Conservation (phyloP, 2,113 vertebrate species). For the Xenopus laevis region DNA sequence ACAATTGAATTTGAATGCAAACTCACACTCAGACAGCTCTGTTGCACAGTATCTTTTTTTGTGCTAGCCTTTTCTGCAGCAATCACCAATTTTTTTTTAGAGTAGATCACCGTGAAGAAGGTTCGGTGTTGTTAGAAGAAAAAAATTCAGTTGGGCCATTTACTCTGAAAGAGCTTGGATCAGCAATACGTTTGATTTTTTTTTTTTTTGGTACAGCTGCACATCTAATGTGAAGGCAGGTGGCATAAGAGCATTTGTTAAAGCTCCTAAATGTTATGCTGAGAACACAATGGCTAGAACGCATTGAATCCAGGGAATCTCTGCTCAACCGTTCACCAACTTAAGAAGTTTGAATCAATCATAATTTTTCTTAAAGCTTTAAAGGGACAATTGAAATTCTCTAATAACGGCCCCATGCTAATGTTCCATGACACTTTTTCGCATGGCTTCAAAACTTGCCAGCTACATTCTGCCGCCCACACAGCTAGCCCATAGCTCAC, state of each 20-base stretch:
- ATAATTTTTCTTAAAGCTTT: constrained; percentile 40
- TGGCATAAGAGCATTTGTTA: constrained; percentile 23
- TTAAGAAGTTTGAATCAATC: constrained; percentile 43
- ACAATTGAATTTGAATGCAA: no score
- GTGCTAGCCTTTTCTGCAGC: no score
- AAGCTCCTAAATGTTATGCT: constrained; percentile 8
- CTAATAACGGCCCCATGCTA: constrained; percentile 36
- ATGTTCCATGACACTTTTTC: constrained; percentile 46
- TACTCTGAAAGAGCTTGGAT: constrained; percentile 36
- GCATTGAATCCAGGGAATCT: constrained; percentile 33
- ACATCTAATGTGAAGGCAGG: constrained; percentile 26
- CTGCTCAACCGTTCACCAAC: constrained; percentile 32
- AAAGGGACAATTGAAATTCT: constrained; percentile 40
- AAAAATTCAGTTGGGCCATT: constrained; percentile 34
- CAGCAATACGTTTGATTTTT: constrained; percentile 14
- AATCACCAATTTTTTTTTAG: constrained; percentile 1
- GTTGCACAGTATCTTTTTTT: no score
- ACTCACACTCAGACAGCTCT: no score
- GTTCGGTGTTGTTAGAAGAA: constrained; percentile 4
- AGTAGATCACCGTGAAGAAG: constrained; percentile 26
- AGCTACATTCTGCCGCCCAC: constrained; percentile 34
- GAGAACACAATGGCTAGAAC: constrained; percentile 24
- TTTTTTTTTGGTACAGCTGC: constrained; percentile 29
- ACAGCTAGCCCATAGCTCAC: constrained; percentile 26
- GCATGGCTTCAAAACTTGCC: constrained; percentile 41